Evolutionary conservation across 2,888 invertebrate species (phyloP), one percentile per base, ranked within the genome.

Genomic region (Drosophila siamana): DNA sequence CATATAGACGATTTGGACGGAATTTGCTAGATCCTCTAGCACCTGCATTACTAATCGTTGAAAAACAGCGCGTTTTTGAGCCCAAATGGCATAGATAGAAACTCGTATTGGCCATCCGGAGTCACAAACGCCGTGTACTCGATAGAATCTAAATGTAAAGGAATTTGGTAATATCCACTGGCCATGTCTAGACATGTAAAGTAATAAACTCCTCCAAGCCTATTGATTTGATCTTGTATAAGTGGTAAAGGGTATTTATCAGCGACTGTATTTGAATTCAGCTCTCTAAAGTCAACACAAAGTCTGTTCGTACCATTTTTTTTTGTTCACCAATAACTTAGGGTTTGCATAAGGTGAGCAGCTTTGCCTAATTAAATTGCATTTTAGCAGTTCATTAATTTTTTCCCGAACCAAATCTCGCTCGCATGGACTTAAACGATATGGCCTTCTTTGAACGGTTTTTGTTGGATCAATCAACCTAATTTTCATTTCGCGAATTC

Each of bases 241-340:
- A 30, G 46, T 13, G 26, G 26, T 13, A 46, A 7, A 1, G 26
- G 28, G 28, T 46, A 28, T 52, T 41, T 54, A 48, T 52, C 33
- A 46, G 11, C 11, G 11, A 30, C 11, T 15, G n/a, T 46, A 11
- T 52, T 52, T 33, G 26, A 36, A 52, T 61, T 52, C 16, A 61
- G 33, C n/a, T 61, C 51, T 28, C 60, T 60, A 11, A 26, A 60
- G 19, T 60, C 51, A 8, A 46, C 46, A 38, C 38, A 61, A 38
- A 46, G 46, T 13, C 46, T 47, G 11, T 7, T 24, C 9, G 47
- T 26, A 16, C 46, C 30, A 55, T 48, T 54, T 8, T 54, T 43
- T 33, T 44, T 44, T 7, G n/a, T n/a, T 28, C 16, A 28, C 52
- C 28, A 57, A 22, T n/a, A 59, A 41, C 40, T 5, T 24, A 22